phyloP scores from a whole-genome alignment of 2,888 invertebrate species.

The Dermolepida albohirtum region DNA sequence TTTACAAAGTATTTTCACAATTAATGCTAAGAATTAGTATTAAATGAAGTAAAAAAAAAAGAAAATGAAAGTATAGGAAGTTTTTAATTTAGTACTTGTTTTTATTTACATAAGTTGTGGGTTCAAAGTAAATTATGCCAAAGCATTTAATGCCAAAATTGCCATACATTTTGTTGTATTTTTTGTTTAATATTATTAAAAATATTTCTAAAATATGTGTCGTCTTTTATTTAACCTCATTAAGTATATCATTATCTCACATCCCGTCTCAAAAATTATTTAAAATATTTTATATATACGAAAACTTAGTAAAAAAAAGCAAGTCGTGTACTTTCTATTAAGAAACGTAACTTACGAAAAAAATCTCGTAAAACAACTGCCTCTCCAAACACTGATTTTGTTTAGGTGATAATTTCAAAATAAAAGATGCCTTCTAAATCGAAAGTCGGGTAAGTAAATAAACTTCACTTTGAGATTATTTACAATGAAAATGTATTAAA shows the following conservation, averaged over 20 bases:
- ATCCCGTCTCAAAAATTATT: no score
- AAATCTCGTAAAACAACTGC: no score
- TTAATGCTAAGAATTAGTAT: constrained; percentile 43
- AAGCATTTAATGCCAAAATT: constrained; percentile 67
- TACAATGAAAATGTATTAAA: no score
- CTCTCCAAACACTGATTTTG: no score
- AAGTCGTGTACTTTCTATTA: no score
- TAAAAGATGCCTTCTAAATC: no score
- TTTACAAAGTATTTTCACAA: constrained; percentile 65
- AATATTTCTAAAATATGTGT: constrained; percentile 39
- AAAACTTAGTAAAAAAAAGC: no score
- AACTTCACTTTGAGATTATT: no score
- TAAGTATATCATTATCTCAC: not conserved
- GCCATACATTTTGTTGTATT: constrained; percentile 64
- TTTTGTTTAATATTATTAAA: constrained; percentile 56
- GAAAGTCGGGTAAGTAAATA: no score
- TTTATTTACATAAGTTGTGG: constrained; percentile 54
- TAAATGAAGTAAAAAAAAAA: constrained; percentile 37
- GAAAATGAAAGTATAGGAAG: constrained; percentile 29
- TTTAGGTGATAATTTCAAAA: no score
- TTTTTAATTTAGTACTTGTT: constrained; percentile 55
- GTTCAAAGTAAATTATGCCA: constrained; percentile 63
- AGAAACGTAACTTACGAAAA: no score
- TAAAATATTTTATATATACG: no score
- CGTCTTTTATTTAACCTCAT: constrained; percentile 9